Evolutionary conservation across 2,113 vertebrate species (phyloP).

Genomic region (Ochotona princeps): DNA sequence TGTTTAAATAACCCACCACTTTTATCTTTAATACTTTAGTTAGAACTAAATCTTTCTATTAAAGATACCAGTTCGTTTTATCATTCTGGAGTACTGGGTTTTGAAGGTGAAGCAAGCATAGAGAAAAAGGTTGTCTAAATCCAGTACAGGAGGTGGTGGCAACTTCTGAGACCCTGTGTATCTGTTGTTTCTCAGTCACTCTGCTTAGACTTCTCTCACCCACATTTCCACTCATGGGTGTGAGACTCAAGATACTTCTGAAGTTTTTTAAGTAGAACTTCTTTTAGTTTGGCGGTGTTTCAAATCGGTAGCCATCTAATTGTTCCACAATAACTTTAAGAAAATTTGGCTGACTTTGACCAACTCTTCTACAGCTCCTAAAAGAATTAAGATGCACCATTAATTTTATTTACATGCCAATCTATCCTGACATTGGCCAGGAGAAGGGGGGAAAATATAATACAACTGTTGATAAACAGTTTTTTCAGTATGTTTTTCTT

Average conservation of each 20-base stretch:
- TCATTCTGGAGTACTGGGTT: not conserved
- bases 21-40: not conserved
- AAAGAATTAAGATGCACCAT: not conserved
- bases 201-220: not conserved
- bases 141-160: too few species aligned
- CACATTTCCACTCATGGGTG: not conserved
- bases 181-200: not conserved
- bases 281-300: not conserved
- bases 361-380: not conserved
- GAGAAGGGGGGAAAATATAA: not conserved
- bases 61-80: not conserved
- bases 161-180: not conserved
- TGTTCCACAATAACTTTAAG: conserved; percentile 17
- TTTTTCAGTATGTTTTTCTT: not conserved
- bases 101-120: not conserved
- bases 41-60: conserved; percentile 10
- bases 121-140: not conserved
- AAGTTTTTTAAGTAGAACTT: not conserved
- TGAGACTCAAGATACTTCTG: not conserved
- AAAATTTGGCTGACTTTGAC: conserved; percentile 31
- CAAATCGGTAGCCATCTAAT: not conserved
- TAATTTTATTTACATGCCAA: conserved; percentile 6
- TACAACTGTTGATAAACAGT: not conserved
- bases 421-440: not conserved
- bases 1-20: not conserved